phyloP scores from a whole-genome alignment of 2,888 invertebrate species.

The Amphimallon solstitiale region DNA sequence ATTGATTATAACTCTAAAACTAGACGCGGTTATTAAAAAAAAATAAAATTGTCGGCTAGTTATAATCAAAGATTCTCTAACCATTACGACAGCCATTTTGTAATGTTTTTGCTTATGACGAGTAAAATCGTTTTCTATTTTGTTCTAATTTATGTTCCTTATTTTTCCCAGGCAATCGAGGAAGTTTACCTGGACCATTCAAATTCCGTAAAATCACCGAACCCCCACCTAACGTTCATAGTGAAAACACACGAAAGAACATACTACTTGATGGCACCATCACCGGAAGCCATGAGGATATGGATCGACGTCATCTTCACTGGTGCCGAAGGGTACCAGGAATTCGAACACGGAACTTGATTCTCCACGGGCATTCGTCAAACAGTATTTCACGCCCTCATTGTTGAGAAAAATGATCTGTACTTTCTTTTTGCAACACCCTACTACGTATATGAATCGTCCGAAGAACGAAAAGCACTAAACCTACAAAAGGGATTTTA shows the following conservation, averaged over 20 bases:
- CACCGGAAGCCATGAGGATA: constrained; percentile 92
- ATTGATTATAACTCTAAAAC: no score
- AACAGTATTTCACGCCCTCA: constrained; percentile 14
- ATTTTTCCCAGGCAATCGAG: constrained; percentile 81
- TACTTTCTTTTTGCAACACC: background rate
- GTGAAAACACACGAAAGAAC: constrained; percentile 91
- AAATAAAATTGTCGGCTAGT: no score
- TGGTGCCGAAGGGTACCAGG: constrained; percentile 89
- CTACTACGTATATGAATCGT: background rate
- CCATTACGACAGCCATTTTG: no score
- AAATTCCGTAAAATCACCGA: constrained; percentile 90
- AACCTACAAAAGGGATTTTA: no score
- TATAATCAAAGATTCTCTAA: no score
- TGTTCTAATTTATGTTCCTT: constrained; percentile 1
- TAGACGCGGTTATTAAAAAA: no score
- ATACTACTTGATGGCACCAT: constrained; percentile 92
- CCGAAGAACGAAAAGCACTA: no score
- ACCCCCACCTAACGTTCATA: constrained; percentile 91
- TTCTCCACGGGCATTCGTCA: background rate
- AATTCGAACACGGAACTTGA: constrained; percentile 68
- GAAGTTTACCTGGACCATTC: constrained; percentile 97
- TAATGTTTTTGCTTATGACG: background rate
- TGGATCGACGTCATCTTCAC: constrained; percentile 97
- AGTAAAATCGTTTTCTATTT: constrained; percentile 5
- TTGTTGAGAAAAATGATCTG: background rate